Base-by-base conservation (phyloP, 1,140 invertebrate species). In the Stenopsyche tienmushanensis region DNA sequence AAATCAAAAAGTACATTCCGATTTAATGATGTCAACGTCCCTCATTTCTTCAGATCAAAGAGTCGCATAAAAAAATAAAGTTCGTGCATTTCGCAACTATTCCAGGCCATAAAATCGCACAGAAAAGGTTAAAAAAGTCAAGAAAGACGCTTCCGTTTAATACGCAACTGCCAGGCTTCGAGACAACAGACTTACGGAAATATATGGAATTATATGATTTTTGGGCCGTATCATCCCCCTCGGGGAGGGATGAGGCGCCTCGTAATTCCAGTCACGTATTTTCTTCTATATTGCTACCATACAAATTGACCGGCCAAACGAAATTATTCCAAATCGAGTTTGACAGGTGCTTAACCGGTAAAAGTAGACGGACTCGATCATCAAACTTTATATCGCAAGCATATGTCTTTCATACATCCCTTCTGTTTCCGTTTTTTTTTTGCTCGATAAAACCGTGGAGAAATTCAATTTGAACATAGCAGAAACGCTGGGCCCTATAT, bases 301-400 rank as follows among this genome's bases (percentile, higher is more conserved):
- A 39, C 54, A 41, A 57, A 39, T 57, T 57, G 54, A 17, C 54
- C 54, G 26, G 34, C 24, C 15, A 57, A 57, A 57, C 54, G 20
- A 57, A 57, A 57, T 57, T 57, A 57, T 57, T 26, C 39, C 54
- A 42, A 57, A 57, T 57, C 42, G 54, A 57, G 34, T 57, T 57
- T 29, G 54, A 57, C 34, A 57, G 54, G 54, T 57, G 54, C 54
- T 57, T 57, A 24, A 57, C 54, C 39, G 39, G 54, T 57, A 24
- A 57, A 57, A 57, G 54, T 42, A 21, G 15, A 57, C 54, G 21
- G 50, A 13, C 20, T 10, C 26, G 54, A 29, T 25, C 54, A 24
- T 21, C 54, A 39, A 57, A 57, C 29, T 57, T 39, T 42, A 57
- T 42, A 42, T 42, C 21, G n/a, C 20, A 39, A 10, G 42, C 54